Evolutionary conservation across 2,888 invertebrate species (phyloP).

Genomic region (Salpingus planirostris): DNA sequence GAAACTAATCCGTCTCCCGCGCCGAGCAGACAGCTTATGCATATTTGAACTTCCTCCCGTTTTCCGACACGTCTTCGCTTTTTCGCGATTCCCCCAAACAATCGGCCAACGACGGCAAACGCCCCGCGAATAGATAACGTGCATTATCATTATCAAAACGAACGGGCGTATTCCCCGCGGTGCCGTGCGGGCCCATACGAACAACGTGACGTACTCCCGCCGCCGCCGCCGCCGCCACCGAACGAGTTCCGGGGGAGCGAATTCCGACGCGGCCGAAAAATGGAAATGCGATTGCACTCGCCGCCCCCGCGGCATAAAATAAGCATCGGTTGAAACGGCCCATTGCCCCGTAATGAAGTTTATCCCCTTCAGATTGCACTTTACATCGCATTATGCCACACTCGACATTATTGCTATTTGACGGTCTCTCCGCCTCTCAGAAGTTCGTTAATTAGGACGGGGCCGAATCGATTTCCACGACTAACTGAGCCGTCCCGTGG

Average conservation of each 20-base stretch:
- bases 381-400: constrained; percentile 8
- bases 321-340: neutral
- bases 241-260: too few relatives aligned
- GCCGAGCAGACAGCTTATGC: constrained; percentile 6
- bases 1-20: constrained; percentile 7
- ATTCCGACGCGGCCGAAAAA: too few relatives aligned
- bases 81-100: too few relatives aligned
- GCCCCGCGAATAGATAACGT: too few relatives aligned
- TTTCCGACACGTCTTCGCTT: neutral
- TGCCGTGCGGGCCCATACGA: too few relatives aligned
- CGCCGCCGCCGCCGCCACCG: too few relatives aligned
- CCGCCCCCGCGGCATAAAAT: neutral
- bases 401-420: constrained; percentile 7
- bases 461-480: too few relatives aligned
- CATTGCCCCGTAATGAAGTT: constrained; percentile 8
- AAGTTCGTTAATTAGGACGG: neutral
- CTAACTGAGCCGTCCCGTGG: too few relatives aligned
- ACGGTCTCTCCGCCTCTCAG: neutral
- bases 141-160: too few relatives aligned
- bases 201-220: too few relatives aligned
- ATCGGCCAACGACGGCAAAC: too few relatives aligned
- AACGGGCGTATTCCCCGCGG: too few relatives aligned
- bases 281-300: neutral
- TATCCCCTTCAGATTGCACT: constrained; percentile 12
- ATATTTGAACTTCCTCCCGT: constrained; percentile 4